Evolutionary conservation across 2,888 invertebrate species (phyloP).

Genomic region (Pocota personata): DNA sequence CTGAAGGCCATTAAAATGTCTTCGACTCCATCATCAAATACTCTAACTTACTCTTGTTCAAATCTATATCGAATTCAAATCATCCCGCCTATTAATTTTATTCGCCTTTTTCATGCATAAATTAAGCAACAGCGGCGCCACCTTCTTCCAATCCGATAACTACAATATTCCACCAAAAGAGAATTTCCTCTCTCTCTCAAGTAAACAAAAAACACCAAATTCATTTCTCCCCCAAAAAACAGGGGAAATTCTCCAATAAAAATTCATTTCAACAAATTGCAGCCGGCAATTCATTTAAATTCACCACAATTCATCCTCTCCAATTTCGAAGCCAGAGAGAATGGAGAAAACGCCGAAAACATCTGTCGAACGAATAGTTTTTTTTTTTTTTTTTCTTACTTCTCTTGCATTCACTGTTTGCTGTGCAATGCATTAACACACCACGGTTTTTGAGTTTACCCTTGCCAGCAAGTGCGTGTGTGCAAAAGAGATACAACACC

Average conservation of each 20-base stretch:
- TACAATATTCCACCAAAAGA: background rate
- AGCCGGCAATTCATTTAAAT: slow-evolving; percentile 47
- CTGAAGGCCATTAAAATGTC: background rate
- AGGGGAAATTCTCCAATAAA: slow-evolving; percentile 16
- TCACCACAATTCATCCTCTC: slow-evolving; percentile 49
- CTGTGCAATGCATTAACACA: slow-evolving; percentile 42
- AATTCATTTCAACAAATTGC: slow-evolving; percentile 45
- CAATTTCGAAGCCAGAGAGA: slow-evolving; percentile 51
- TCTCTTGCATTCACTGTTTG: slow-evolving; percentile 36
- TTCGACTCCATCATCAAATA: background rate
- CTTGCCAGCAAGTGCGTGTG: background rate
- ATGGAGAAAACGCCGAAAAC: slow-evolving; percentile 59
- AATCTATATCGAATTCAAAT: slow-evolving; percentile 32
- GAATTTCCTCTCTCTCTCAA: slow-evolving; percentile 50
- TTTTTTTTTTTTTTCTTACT: slow-evolving; percentile 25
- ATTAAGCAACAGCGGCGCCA: slow-evolving; percentile 40
- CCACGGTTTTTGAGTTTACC: background rate
- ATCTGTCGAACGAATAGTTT: slow-evolving; percentile 56
- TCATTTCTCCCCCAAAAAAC: slow-evolving; percentile 25
- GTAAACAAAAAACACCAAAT: slow-evolving; percentile 66
- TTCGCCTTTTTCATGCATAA: background rate
- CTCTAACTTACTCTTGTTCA: no score
- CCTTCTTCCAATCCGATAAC: slow-evolving; percentile 40
- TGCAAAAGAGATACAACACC: slow-evolving; percentile 5
- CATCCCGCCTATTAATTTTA: slow-evolving; percentile 39